These are phyloP conservation scores for Euleptes europaea DNA, from an alignment of 2,113 vertebrate genomes.

Conservation along the genomic window DNA sequence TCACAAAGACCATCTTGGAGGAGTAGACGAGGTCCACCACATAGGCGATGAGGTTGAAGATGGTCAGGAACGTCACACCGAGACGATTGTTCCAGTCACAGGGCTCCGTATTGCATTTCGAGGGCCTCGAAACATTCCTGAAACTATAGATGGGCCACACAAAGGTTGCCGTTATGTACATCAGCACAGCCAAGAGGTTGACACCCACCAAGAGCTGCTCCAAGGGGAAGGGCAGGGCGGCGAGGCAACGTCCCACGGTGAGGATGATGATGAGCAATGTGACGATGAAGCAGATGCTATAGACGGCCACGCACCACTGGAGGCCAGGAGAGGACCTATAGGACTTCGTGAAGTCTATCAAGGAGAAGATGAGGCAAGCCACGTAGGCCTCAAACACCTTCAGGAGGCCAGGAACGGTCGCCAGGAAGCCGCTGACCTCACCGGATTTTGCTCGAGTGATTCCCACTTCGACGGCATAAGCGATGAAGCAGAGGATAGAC, in stretches of 20 bases:
- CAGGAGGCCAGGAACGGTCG: constrained; percentile 84
- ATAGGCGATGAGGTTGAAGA: constrained; percentile 83
- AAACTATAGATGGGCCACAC: constrained; percentile 87
- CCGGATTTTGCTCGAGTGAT: constrained; percentile 78
- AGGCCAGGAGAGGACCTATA: background rate
- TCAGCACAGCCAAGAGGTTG: constrained; percentile 78
- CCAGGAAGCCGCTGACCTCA: constrained; percentile 85
- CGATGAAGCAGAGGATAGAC: constrained; percentile 80
- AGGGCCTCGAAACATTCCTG: fast-evolving
- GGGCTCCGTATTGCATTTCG: fast-evolving
- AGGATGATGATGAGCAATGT: constrained; percentile 81
- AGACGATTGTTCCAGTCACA: constrained; percentile 63
- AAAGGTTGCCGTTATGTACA: constrained; percentile 84
- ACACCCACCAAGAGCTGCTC: constrained; percentile 78
- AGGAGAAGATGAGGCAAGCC: constrained; percentile 86
- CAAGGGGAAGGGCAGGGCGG: constrained; percentile 69
- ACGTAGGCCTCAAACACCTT: constrained; percentile 87
- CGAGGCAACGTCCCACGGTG: constrained; percentile 78
- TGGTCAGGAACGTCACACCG: constrained; percentile 81
- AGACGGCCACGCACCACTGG: constrained; percentile 87
- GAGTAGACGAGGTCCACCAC: constrained; percentile 83
- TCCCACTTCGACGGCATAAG: constrained; percentile 80
- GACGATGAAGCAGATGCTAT: constrained; percentile 85
- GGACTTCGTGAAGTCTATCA: fast-evolving
- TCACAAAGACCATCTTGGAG: constrained; percentile 77